phyloP scores from a whole-genome alignment of 2,113 vertebrate genomes.

The Ptilorrhoa leucosticta region DNA sequence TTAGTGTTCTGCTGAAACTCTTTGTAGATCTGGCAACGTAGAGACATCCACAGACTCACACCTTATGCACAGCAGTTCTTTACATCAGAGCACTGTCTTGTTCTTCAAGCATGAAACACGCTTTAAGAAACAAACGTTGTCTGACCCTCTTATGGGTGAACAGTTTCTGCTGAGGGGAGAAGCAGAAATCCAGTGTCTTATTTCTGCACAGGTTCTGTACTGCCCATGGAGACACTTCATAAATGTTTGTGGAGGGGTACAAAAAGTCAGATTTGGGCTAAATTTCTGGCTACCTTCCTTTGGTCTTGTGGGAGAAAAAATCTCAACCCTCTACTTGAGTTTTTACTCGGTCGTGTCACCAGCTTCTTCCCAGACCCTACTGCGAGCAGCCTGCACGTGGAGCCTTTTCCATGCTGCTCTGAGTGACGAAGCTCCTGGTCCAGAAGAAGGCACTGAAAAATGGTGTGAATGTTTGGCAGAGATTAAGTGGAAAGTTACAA shows the following conservation, averaged over 20 bases:
- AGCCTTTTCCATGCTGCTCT: not conserved
- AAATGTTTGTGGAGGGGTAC: not conserved
- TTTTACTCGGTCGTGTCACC: not conserved
- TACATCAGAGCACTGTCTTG: not conserved
- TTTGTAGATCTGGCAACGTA: not conserved
- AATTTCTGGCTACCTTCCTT: not conserved
- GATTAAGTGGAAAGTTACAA: not conserved
- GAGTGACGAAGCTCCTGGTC: not conserved
- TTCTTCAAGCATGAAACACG: not conserved
- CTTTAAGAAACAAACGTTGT: not conserved
- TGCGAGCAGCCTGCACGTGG: not conserved
- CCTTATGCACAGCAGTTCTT: not conserved
- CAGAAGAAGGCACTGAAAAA: not conserved
- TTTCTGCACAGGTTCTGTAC: not conserved
- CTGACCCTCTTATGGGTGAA: not conserved
- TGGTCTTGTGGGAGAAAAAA: not conserved
- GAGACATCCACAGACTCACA: not conserved
- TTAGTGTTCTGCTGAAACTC: not conserved
- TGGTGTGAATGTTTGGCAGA: not conserved
- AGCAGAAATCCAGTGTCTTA: not conserved
- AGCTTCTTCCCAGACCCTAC: not conserved
- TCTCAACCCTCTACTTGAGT: too few species aligned
- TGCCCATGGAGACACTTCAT: not conserved
- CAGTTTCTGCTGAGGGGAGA: not conserved
- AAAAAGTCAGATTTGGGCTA: not conserved